A percentile compares a stretch with the other conserved stretches of the same genome.
Evolutionary conservation across 2,113 vertebrate species (phyloP).

Genomic region (Ciconia stormi): DNA sequence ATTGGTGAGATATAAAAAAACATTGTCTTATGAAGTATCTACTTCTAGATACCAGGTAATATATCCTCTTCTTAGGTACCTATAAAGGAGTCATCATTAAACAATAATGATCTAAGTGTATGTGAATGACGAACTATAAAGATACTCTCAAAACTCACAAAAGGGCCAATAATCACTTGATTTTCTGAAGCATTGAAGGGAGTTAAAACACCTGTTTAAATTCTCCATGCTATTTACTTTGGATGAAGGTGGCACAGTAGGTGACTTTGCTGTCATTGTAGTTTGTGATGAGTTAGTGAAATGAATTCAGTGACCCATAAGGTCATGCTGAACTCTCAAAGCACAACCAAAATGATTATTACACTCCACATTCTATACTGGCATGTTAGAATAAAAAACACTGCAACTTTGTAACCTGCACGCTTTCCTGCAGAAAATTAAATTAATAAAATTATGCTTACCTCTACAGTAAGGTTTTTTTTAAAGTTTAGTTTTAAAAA

Average conservation of each 20-base stretch:
- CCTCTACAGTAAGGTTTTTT: neutral
- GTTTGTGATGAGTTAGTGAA: conserved; percentile 58
- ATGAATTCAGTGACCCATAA: conserved; percentile 51
- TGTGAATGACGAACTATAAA: neutral
- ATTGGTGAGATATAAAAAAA: neutral
- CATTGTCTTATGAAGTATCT: neutral
- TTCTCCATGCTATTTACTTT: conserved; percentile 23
- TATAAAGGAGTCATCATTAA: neutral
- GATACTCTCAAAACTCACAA: neutral
- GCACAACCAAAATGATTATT: conserved; percentile 17
- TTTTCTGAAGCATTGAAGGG: neutral
- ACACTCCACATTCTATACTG: neutral
- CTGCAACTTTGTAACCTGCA: neutral
- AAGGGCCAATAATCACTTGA: neutral
- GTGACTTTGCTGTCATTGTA: conserved; percentile 59
- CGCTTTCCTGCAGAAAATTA: neutral
- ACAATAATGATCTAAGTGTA: neutral
- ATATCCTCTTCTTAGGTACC: neutral
- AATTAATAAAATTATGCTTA: neutral
- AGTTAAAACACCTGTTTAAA: conserved; percentile 21
- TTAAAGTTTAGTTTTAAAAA: neutral
- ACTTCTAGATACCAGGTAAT: neutral
- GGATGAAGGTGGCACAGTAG: conserved; percentile 29
- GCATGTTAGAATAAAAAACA: neutral
- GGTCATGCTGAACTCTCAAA: conserved; percentile 40